Conservation (phyloP, 1,140 invertebrate genomes). For the Hylyphantes graminicola region DNA sequence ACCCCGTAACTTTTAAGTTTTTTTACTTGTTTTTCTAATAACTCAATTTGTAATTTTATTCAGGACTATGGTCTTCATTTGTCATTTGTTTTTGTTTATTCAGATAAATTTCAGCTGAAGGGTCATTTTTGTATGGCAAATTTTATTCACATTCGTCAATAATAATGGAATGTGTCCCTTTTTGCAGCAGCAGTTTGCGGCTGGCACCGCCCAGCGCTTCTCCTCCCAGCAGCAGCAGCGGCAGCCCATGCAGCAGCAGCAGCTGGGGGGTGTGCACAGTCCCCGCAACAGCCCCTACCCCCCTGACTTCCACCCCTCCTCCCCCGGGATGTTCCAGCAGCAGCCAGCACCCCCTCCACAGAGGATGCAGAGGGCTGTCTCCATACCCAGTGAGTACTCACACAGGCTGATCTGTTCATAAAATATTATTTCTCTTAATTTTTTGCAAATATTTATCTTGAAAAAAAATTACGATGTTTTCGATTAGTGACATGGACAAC, state of each 20-base stretch:
- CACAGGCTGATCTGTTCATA: neutral
- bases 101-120: no score
- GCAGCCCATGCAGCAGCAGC: slow-evolving; percentile 25
- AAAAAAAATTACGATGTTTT: no score
- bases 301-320: slow-evolving; percentile 54
- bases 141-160: neutral
- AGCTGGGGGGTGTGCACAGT: no score
- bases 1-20: no score
- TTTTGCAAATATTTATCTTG: no score
- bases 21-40: no score
- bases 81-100: no score
- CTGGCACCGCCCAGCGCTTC: slow-evolving; percentile 4
- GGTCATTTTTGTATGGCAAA: neutral
- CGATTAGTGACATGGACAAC: no score
- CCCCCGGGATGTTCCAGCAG: slow-evolving; percentile 41
- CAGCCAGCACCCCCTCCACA: slow-evolving; percentile 39
- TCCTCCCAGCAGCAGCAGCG: slow-evolving; percentile 27
- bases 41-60: no score
- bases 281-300: slow-evolving; percentile 11
- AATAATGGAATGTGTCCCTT: neutral
- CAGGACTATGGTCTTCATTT: no score
- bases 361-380: slow-evolving; percentile 61
- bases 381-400: slow-evolving; percentile 55
- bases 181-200: slow-evolving; percentile 25
- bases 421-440: neutral